Percentiles rank a stretch among this genome's conserved stretches.
Evolutionary conservation across 2,113 vertebrate genomes (phyloP).

Genomic region (Sapayoa aenigma): DNA sequence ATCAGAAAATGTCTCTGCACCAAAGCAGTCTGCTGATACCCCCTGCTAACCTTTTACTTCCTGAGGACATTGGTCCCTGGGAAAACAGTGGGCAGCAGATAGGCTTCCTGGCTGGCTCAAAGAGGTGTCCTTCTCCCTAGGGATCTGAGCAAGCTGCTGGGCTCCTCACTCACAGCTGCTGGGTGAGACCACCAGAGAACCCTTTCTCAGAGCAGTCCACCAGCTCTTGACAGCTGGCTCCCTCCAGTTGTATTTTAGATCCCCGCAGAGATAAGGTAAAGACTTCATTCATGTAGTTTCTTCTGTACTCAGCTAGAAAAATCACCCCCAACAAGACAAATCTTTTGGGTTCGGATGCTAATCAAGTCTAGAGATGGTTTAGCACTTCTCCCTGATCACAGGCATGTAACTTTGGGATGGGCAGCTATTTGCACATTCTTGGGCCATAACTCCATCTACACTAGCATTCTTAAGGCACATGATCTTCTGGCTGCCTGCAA

Average conservation of each 20-base stretch:
- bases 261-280: not conserved
- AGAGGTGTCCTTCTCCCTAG: not conserved
- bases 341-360: not conserved
- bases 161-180: not conserved
- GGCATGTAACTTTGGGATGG: not conserved
- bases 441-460: not conserved
- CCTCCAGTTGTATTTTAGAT: not conserved
- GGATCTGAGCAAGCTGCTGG: accelerated
- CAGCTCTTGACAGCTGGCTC: not conserved
- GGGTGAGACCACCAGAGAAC: not conserved
- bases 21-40: not conserved
- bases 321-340: not conserved
- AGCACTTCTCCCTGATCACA: not conserved
- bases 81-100: not conserved
- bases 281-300: not conserved
- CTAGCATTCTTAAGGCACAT: conserved; percentile 21
- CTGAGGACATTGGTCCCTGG: not conserved
- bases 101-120: not conserved
- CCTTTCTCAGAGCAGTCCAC: not conserved
- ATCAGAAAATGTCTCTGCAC: not conserved
- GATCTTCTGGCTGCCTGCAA: conserved; percentile 10
- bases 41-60: not conserved
- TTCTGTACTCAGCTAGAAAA: not conserved
- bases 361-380: not conserved
- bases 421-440: conserved; percentile 16